Percentiles rank a stretch among this genome's conserved stretches.
Conservation (phyloP, 2,113 vertebrate species). For the Columba janthina region DNA sequence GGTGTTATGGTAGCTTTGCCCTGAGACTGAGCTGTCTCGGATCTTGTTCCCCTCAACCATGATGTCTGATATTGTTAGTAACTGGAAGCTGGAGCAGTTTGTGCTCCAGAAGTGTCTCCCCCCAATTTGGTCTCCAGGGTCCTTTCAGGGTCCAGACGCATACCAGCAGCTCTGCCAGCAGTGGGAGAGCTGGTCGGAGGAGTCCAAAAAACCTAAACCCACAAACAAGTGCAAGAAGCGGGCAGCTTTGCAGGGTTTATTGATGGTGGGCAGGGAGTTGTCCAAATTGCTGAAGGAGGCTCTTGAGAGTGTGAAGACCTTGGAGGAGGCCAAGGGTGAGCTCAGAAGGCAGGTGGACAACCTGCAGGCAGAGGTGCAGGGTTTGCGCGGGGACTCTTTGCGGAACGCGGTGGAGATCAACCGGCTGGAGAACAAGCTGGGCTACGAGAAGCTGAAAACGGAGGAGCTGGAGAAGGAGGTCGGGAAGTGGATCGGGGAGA, state of each 20-base stretch:
- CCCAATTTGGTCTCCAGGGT: slow-evolving; percentile 10
- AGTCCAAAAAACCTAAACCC: slow-evolving; percentile 61
- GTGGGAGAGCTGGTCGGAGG: slow-evolving; percentile 61
- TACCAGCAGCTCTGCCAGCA: slow-evolving; percentile 67
- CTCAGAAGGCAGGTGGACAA: slow-evolving; percentile 60
- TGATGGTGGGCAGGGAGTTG: slow-evolving; percentile 64
- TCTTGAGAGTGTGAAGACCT: slow-evolving; percentile 25
- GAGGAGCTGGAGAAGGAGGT: slow-evolving; percentile 68
- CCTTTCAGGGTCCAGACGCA: slow-evolving; percentile 45
- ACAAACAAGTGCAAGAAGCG: slow-evolving; percentile 60
- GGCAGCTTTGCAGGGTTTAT: slow-evolving; percentile 54
- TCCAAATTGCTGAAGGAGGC: slow-evolving; percentile 54
- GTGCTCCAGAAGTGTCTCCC: slow-evolving; percentile 68
- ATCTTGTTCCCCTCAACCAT: not conserved
- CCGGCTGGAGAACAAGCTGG: slow-evolving; percentile 59
- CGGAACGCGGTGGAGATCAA: slow-evolving; percentile 50
- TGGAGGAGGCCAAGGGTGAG: slow-evolving; percentile 43
- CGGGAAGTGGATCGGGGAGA: slow-evolving; percentile 60
- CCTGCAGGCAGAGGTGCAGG: slow-evolving; percentile 54
- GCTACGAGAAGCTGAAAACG: slow-evolving; percentile 46
- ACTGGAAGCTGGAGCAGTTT: slow-evolving; percentile 64
- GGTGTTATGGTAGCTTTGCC: slow-evolving; percentile 9
- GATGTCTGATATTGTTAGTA: slow-evolving; percentile 50
- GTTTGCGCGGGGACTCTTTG: slow-evolving; percentile 54
- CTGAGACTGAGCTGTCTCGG: not conserved